Evolutionary conservation across 2,888 invertebrate species (phyloP).

Genomic region (Pollenia amentaria): DNA sequence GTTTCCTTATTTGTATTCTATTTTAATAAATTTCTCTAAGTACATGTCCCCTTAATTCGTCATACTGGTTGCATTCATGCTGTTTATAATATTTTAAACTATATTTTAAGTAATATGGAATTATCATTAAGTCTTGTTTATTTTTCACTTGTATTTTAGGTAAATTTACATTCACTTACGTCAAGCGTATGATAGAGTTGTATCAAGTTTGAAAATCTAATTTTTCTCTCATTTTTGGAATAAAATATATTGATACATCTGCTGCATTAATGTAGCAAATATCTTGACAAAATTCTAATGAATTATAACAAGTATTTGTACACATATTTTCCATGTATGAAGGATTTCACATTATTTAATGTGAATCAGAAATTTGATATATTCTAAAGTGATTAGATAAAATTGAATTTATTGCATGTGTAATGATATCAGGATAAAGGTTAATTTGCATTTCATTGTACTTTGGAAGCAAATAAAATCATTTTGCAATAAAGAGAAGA

Average conservation of each 20-base stretch:
- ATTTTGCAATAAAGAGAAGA: slow-evolving; percentile 10
- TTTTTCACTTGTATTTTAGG: slow-evolving; percentile 9
- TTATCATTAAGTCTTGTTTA: background rate
- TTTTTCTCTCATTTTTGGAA: background rate
- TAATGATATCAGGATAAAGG: slow-evolving; percentile 42
- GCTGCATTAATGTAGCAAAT: background rate
- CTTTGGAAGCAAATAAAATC: background rate
- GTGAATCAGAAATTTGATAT: slow-evolving; percentile 21
- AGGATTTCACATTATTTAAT: slow-evolving; percentile 27
- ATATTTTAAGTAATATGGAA: slow-evolving; percentile 3
- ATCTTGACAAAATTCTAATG: background rate
- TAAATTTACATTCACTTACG: slow-evolving; percentile 43
- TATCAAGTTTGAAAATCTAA: background rate
- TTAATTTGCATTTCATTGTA: slow-evolving; percentile 24
- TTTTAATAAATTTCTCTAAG: no score
- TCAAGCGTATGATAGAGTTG: background rate
- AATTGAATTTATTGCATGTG: slow-evolving; percentile 24
- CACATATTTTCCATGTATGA: slow-evolving; percentile 24
- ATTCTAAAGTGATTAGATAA: slow-evolving; percentile 36
- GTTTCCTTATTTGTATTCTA: no score
- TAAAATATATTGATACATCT: background rate
- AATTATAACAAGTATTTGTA: slow-evolving; percentile 5
- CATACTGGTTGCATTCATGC: no score
- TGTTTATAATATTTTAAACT: slow-evolving; percentile 16
- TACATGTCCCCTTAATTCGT: no score